Conservation (phyloP, 2,888 invertebrate genomes). For the Ptychoptera albimana region DNA sequence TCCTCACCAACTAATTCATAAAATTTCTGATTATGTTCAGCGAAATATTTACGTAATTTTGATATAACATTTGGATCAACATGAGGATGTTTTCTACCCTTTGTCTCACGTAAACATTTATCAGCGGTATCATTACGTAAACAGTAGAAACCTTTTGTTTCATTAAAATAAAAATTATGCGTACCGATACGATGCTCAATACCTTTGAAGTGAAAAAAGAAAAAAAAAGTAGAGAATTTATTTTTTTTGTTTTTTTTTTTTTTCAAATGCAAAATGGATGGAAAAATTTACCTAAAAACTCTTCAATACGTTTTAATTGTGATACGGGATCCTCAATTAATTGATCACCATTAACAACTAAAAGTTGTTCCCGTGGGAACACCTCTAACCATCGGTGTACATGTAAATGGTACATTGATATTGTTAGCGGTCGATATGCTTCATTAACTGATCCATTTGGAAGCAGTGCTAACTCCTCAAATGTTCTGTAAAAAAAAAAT, state of each 20-base stretch:
- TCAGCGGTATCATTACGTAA: slow-evolving; percentile 68
- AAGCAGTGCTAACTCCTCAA: slow-evolving; percentile 67
- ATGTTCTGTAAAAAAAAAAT: slow-evolving; percentile 34
- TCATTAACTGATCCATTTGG: slow-evolving; percentile 72
- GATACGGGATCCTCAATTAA: slow-evolving; percentile 81
- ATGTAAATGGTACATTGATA: slow-evolving; percentile 84
- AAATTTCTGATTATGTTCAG: slow-evolving; percentile 81
- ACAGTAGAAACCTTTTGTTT: slow-evolving; percentile 93
- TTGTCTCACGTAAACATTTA: slow-evolving; percentile 70
- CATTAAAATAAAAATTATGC: slow-evolving; percentile 92
- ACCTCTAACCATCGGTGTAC: slow-evolving; percentile 84
- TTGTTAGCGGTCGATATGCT: slow-evolving; percentile 66
- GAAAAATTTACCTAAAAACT: slow-evolving; percentile 68
- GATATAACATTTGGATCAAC: slow-evolving; percentile 66
- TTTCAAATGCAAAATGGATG: too few species aligned
- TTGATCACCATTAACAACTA: slow-evolving; percentile 88
- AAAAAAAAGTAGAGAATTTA: neutral
- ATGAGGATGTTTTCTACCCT: slow-evolving; percentile 68
- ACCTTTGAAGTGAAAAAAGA: slow-evolving; percentile 16
- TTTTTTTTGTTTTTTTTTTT: too few species aligned
- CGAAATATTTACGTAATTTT: slow-evolving; percentile 70
- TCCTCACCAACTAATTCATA: slow-evolving; percentile 86
- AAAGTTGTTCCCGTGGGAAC: slow-evolving; percentile 80
- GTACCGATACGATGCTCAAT: slow-evolving; percentile 45
- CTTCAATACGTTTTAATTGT: slow-evolving; percentile 73